Percentiles rank a stretch among this genome's conserved stretches.
Evolutionary conservation across 1,140 invertebrate genomes (phyloP).

Genomic region (Harlomillsia oculata): DNA sequence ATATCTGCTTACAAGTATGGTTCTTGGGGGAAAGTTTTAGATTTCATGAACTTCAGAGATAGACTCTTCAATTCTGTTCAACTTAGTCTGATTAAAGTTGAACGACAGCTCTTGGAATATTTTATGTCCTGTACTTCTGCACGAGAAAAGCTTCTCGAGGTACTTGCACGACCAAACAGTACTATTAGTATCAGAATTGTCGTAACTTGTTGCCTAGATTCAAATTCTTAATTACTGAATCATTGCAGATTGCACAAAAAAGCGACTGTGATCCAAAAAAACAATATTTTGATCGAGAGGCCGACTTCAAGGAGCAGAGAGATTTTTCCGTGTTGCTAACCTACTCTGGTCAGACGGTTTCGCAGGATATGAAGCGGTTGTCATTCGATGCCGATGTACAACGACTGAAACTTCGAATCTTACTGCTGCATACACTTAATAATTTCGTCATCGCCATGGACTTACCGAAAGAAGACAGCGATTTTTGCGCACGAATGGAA

Average conservation of each 20-base stretch:
- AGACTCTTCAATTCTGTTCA: constrained; percentile 72
- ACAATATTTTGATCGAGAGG: background rate
- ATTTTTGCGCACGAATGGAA: background rate
- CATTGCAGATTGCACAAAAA: constrained; percentile 6
- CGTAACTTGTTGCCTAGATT: background rate
- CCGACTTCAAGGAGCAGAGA: constrained; percentile 13
- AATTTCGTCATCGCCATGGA: constrained; percentile 5
- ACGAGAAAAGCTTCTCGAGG: too few relatives aligned
- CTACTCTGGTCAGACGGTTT: background rate
- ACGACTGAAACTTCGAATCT: constrained; percentile 13
- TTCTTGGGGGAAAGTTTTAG: constrained; percentile 81
- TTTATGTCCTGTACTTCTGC: constrained; percentile 10
- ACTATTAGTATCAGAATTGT: background rate
- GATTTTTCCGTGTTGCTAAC: constrained; percentile 16
- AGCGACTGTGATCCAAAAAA: background rate
- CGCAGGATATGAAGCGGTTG: background rate
- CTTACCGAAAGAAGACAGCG: background rate
- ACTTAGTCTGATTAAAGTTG: constrained; percentile 61
- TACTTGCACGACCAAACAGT: background rate
- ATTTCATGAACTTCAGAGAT: constrained; percentile 76
- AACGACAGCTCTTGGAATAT: constrained; percentile 63
- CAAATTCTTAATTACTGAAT: background rate
- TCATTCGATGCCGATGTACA: constrained; percentile 14
- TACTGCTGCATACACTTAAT: background rate
- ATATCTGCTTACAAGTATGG: constrained; percentile 88